phyloP scores from a whole-genome alignment of 2,888 invertebrate species.

The Uropetala carovei region DNA sequence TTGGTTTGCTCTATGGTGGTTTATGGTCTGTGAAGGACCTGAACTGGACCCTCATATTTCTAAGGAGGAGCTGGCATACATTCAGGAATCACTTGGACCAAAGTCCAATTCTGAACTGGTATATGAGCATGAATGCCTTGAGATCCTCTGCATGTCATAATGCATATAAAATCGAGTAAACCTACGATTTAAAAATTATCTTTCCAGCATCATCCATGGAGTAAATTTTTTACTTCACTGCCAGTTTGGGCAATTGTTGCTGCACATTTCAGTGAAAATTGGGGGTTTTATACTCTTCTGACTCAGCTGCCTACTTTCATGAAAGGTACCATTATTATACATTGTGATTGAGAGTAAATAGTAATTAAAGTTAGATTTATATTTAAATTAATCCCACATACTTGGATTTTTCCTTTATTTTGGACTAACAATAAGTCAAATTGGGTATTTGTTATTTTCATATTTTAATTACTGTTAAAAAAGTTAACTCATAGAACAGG shows the following conservation, averaged over 20 bases:
- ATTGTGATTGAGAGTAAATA: not conserved
- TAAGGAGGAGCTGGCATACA: constrained; percentile 84
- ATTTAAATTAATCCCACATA: too few species aligned
- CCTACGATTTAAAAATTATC: not conserved
- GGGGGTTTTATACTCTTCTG: constrained; percentile 92
- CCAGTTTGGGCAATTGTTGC: constrained; percentile 90
- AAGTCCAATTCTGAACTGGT: not conserved
- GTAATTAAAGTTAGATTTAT: too few species aligned
- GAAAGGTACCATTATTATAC: constrained; percentile 79
- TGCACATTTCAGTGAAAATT: constrained; percentile 92
- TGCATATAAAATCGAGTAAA: not conserved
- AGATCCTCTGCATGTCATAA: not conserved
- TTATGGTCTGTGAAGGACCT: constrained; percentile 84
- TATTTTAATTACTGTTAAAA: too few species aligned
- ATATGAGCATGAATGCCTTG: not conserved
- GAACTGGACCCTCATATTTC: constrained; percentile 85
- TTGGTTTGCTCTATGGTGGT: constrained; percentile 85
- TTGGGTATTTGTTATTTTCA: too few species aligned
- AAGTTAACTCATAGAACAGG: too few species aligned
- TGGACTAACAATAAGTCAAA: too few species aligned
- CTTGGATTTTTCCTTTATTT: too few species aligned
- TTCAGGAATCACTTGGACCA: constrained; percentile 77
- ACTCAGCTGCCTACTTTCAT: constrained; percentile 90
- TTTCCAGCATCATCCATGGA: constrained; percentile 82
- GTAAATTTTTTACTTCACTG: constrained; percentile 83